Evolutionary conservation across 2,888 invertebrate species (phyloP), one percentile per base, ranked within the genome.

Genomic region (Caenorhabditis panamensis): DNA sequence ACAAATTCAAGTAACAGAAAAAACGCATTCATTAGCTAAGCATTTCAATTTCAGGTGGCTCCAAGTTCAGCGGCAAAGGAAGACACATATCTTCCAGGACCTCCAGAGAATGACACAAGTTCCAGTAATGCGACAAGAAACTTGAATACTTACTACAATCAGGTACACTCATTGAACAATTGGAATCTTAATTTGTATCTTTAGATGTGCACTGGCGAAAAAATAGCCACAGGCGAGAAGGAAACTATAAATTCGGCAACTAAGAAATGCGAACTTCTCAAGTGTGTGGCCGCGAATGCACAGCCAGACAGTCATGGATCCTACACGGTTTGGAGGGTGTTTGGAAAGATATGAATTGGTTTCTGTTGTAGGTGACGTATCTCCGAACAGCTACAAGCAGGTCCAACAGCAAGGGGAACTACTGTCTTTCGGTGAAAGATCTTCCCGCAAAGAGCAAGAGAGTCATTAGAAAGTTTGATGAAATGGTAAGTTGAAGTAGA

Each of bases 241-340:
- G 80, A 80, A 47, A 80, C 80, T 18, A 67, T 80, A 18, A 51
- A 58, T 22, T 80, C 80, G 37, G 80, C 80, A 0, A 69, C 63
- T 9, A 68, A 64, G 18, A 80, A 80, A 36, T 80, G 80, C 44
- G 69, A 71, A 53, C 54, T 80, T 16, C 58, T 80, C 44, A 56
- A 73, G 31, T 80, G 80, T 66, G 75, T 75, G 5, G 80, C 80
- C 13, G 80, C 75, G n/a, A 80, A 80, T 62, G 80, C 80, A n/a
- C 49, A 71, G 6, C 64, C 75, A 0, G 80, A 80, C 53, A 67
- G 69, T 13, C 47, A 69, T 26, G 80, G 80, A 64, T 49, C 66
- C 1, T 80, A 71, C 69, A 80, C 69, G 44, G 80, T 79, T 36
- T n/a, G 5, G 4, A n/a, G n/a, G 13, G 6, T 18, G 9, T 31